Evolutionary conservation across 2,797 vertebrate species (phyloP).

Genomic region (Xenentodon cancila): DNA sequence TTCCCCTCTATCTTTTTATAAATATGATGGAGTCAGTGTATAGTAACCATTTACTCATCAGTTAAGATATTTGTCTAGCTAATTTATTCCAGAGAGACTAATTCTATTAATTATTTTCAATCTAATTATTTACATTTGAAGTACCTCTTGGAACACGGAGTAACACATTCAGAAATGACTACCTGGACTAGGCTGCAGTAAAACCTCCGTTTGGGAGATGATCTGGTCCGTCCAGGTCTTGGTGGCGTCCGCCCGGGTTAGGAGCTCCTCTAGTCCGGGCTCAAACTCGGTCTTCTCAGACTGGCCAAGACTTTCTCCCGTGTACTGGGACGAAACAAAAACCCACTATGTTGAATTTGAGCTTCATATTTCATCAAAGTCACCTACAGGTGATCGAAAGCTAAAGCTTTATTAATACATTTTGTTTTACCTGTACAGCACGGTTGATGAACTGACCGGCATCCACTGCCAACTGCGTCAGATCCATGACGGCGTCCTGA

Average conservation of each 20-base stretch:
- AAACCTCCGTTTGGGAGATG: slow-evolving; percentile 92
- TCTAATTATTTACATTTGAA: no score
- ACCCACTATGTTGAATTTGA: no score
- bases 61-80: no score
- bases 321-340: slow-evolving; percentile 83
- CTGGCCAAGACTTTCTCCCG: slow-evolving; percentile 94
- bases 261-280: slow-evolving; percentile 90
- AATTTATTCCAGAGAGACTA: no score
- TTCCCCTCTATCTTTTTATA: no score
- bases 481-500: slow-evolving; percentile 83
- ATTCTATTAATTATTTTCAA: no score
- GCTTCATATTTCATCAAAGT: no score
- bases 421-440: slow-evolving; percentile 86
- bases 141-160: neutral
- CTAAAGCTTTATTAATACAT: neutral
- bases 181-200: slow-evolving; percentile 95
- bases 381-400: no score
- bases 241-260: slow-evolving; percentile 89
- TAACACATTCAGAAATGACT: slow-evolving; percentile 48
- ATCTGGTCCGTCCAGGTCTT: slow-evolving; percentile 94
- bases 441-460: slow-evolving; percentile 93
- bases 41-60: no score
- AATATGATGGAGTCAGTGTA: no score
- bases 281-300: slow-evolving; percentile 93
- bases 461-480: slow-evolving; percentile 90